Conservation (phyloP, 2,888 invertebrate species). For the Odontocolon sp. region DNA sequence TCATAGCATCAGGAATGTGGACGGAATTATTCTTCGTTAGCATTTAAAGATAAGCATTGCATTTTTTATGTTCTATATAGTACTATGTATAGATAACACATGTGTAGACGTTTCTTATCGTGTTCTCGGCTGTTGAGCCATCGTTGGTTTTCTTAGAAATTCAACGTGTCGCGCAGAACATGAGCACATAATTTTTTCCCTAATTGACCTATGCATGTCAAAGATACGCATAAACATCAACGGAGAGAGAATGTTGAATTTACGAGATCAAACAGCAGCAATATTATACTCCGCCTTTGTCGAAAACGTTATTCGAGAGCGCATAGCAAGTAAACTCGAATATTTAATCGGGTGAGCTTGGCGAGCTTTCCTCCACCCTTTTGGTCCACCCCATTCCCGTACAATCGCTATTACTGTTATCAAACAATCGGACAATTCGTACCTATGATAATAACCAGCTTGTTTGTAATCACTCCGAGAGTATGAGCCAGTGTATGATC, state of each 20-base stretch:
- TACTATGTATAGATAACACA: constrained; percentile 10
- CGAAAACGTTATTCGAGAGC: background rate
- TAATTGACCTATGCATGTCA: background rate
- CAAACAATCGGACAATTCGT: constrained; percentile 33
- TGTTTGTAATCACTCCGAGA: constrained; percentile 35
- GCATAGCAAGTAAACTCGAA: background rate
- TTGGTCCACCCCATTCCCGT: constrained; percentile 2
- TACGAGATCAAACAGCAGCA: background rate
- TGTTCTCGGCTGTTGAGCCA: background rate
- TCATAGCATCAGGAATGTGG: background rate
- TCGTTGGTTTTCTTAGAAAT: background rate
- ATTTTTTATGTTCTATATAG: background rate
- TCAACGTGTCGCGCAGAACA: background rate
- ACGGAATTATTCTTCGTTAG: background rate
- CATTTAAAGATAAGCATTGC: constrained; percentile 24
- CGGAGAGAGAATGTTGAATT: background rate
- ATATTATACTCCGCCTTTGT: background rate
- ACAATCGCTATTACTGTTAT: constrained; percentile 38
- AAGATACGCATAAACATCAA: background rate
- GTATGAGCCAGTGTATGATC: background rate
- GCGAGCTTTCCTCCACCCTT: background rate
- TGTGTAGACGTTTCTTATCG: constrained; percentile 33
- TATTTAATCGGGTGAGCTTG: constrained; percentile 16
- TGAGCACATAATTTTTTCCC: constrained; percentile 1
- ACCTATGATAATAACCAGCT: constrained; percentile 40